Percentiles rank a stretch among this genome's conserved stretches.
Conservation (phyloP, 1,140 invertebrate genomes). For the Diabrotica undecimpunctata region DNA sequence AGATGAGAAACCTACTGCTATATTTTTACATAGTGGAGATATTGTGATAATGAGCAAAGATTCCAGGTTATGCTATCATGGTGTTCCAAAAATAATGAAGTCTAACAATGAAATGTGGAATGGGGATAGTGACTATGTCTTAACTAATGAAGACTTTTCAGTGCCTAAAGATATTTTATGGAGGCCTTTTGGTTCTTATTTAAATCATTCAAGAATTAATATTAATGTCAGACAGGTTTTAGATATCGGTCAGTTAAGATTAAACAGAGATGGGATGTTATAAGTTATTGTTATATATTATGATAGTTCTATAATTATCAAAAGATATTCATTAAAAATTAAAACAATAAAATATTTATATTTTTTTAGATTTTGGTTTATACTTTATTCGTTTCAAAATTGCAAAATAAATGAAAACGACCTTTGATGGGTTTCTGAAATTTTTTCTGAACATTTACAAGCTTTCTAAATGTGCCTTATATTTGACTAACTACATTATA, state of each 20-base stretch:
- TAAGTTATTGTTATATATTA: no score
- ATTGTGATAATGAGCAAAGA: slow-evolving; percentile 75
- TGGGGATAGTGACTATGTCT: slow-evolving; percentile 25
- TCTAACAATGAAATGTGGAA: slow-evolving; percentile 52
- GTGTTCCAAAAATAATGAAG: slow-evolving; percentile 72
- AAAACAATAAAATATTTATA: no score
- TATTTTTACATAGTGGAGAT: slow-evolving; percentile 77
- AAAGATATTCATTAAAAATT: no score
- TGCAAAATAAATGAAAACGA: no score
- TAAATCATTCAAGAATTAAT: slow-evolving; percentile 66
- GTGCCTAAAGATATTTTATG: slow-evolving; percentile 48
- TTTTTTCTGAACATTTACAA: no score
- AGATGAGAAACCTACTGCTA: slow-evolving; percentile 60
- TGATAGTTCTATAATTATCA: no score
- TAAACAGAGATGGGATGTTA: not conserved
- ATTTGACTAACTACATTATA: no score
- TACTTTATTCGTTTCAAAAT: no score
- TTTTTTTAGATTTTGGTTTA: no score
- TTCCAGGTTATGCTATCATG: slow-evolving; percentile 77
- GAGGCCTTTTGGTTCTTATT: slow-evolving; percentile 55
- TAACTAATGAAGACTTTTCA: slow-evolving; percentile 38
- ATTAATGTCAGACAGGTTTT: slow-evolving; percentile 72
- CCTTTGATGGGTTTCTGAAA: no score
- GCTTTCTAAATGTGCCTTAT: no score
- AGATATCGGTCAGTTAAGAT: not conserved